Evolutionary conservation across 2,797 vertebrate genomes (phyloP), one percentile per base, ranked within the genome.

Genomic region (Sardinella longiceps): DNA sequence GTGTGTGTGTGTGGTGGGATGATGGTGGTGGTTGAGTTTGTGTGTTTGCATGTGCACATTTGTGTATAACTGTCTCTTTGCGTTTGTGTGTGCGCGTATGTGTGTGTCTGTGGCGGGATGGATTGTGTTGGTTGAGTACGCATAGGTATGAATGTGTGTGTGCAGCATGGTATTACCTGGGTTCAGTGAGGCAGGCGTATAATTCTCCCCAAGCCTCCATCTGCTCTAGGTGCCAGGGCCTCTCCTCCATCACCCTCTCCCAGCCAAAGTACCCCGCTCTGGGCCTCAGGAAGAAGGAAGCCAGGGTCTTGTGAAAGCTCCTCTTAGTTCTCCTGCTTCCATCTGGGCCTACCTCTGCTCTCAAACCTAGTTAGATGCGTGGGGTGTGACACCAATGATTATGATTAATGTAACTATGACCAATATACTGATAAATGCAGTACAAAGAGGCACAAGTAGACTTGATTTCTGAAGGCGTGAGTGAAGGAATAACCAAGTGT

Each of bases 141-240:
- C 82, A 33, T 46, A n/a, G n/a, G 46, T 4, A 15, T 33, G 18
- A 48, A 20, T 82, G 25, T 84, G 25, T 9, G 39, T 46, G 25
- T 14, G 23, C n/a, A n/a, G n/a, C n/a, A n/a, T n/a, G n/a, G n/a
- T 28, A 87, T 70, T 50, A 93, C 92, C 53, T 85, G 2, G 85
- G 85, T 80, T 91, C 86, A 4, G 87, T 86, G 60, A 93, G 88
- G 58, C 91, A 90, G 74, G 14, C 25, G 23, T 89, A 87, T 33
- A 93, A 45, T 0, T 85, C 83, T 0, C 33, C 81, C 70, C 88
- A 89, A 82, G 83, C 89, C 39, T 89, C 30, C 0, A 80, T 91
- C 87, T 89, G 90, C 81, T 87, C 89, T 84, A 93, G n/a, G 30
- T 91, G 88, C 93, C 93, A 90, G 0, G 91, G 90, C 43, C 92